Evolutionary conservation across 2,113 vertebrate genomes (phyloP), one percentile per base, ranked within the genome.

Genomic region (Heptranchias perlo): DNA sequence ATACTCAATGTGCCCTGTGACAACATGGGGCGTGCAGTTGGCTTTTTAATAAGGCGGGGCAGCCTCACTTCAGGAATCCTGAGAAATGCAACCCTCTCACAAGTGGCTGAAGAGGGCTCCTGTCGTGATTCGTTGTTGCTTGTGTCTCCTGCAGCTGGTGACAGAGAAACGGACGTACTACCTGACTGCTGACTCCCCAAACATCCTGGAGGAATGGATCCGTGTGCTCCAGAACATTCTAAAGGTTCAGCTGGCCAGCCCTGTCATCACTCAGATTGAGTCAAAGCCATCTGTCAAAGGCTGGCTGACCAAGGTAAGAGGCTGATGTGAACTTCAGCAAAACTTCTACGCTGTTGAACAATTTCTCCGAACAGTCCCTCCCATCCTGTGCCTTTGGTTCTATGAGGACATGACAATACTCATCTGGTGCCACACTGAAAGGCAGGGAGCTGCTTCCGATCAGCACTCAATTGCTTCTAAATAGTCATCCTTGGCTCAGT

Each of bases 131-230:
- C 3, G 10, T 52, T 62, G 58, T 18, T 93, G 58, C 16, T 39
- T 52, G 10, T 52, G 54, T 93, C 16, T 96, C 16, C 47, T 31
- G 96, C 97, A 99, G 98, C 97, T 99, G 96, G 97, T 98, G 69
- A 98, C 98, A 76, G 98, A 99, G 97, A 99, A 98, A 97, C 98
- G 98, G 97, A 99, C 98, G 0, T 98, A 98, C 96, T 99, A 98
- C 97, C 97, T 99, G 97, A 98, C 98, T 44, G 98, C 98, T 7
- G 98, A 99, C 96, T 99, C 98, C 31, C 98, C 98, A 93, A 99
- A 98, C 97, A 98, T 99, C 96, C 97, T 99, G 97, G 98, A 99
- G 96, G 98, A 99, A 96, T 99, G 98, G 98, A 98, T 99, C 97
- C 97, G 98, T 94, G 98, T 98, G 96, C 98, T 99, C 4, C 98